Percentiles rank a stretch among this genome's conserved stretches.
Conservation (phyloP, 2,797 vertebrate genomes). For the Coccyzus lansbergi region DNA sequence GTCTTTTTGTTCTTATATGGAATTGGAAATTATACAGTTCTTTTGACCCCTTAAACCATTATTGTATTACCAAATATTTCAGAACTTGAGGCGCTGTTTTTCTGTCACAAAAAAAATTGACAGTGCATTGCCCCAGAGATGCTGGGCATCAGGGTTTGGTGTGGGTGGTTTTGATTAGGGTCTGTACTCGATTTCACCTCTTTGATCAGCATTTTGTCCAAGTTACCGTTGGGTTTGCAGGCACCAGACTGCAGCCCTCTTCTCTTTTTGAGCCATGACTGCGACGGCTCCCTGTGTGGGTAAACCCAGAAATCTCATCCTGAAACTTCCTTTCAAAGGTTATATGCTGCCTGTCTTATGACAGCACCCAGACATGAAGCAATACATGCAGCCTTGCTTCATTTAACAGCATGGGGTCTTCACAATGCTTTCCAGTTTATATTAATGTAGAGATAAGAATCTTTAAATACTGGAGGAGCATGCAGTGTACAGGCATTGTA, state of each 20-base stretch:
- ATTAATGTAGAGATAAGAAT: constrained; percentile 51
- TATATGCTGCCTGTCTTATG: background rate
- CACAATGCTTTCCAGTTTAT: constrained; percentile 18
- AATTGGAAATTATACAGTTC: constrained; percentile 7
- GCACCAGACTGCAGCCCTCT: constrained; percentile 11
- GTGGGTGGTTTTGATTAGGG: background rate
- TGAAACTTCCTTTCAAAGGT: constrained; percentile 39
- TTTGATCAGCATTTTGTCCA: constrained; percentile 58
- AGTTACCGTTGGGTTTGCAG: background rate
- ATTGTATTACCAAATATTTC: constrained; percentile 36
- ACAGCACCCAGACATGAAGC: background rate
- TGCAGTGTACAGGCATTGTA: constrained; percentile 6
- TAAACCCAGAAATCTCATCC: constrained; percentile 20
- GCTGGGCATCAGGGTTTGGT: background rate
- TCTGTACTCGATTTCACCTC: constrained; percentile 17
- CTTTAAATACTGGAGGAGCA: constrained; percentile 43
- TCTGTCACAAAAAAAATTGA: background rate
- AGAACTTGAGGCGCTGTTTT: background rate
- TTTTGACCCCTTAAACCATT: constrained; percentile 5
- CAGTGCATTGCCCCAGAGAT: background rate
- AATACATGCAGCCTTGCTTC: background rate
- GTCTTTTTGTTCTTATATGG: background rate
- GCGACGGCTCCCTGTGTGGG: background rate
- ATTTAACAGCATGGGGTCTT: background rate
- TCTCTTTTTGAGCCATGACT: constrained; percentile 47